Conservation (phyloP, 2,797 vertebrate species). For the Sebastes kiyomatsui region DNA sequence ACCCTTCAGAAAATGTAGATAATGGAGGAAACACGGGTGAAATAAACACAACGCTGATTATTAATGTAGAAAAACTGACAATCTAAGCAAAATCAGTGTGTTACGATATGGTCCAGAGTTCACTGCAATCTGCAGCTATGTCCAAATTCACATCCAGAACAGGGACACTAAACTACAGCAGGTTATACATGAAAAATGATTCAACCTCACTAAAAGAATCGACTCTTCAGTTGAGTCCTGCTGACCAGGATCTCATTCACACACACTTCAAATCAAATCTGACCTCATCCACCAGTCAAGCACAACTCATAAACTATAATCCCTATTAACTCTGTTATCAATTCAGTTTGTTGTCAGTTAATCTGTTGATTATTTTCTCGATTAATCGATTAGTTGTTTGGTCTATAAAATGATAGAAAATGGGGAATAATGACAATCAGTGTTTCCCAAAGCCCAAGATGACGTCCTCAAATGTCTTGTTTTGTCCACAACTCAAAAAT, state of each 20-base stretch:
- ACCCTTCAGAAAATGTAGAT: neutral
- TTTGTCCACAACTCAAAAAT: too few species aligned
- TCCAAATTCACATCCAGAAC: neutral
- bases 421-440: rapidly evolving
- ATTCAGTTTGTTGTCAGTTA: too few species aligned
- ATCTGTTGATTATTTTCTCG: too few species aligned
- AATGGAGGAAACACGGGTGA: neutral
- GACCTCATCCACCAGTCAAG: neutral
- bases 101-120: constrained; percentile 50
- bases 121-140: constrained; percentile 13
- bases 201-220: neutral
- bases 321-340: neutral
- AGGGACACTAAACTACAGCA: neutral
- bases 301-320: neutral
- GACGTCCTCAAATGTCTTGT: too few species aligned
- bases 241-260: neutral
- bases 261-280: neutral
- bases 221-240: neutral
- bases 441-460: too few species aligned
- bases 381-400: too few species aligned
- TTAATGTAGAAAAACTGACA: constrained; percentile 8
- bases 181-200: neutral
- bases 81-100: constrained; percentile 25
- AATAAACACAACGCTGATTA: neutral
- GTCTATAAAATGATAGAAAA: too few species aligned